Evolutionary conservation across 2,113 vertebrate species (phyloP), one percentile per base, ranked within the genome.

Genomic region (Osmerus mordax): DNA sequence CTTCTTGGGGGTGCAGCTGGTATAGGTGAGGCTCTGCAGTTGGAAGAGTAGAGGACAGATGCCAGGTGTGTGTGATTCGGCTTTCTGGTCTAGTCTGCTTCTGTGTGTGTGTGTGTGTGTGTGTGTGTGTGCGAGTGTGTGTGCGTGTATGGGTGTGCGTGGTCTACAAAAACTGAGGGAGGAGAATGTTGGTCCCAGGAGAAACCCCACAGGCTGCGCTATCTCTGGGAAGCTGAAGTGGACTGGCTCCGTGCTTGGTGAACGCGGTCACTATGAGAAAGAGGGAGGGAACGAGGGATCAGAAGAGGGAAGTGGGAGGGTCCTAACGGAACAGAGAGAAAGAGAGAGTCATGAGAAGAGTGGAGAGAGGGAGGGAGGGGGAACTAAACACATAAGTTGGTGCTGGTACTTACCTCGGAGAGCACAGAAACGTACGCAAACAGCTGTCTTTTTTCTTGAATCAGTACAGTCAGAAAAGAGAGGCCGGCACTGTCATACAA

Each of bases 251-350:
- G 29, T 2, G 74, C 6, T 65, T 65, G 25, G 52, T 77, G 56
- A 83, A 62, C 32, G 71, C 72, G 47, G 73, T 15, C 54, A 69
- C 23, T 61, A 16, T 67, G 70, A 67, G 2, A 25, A 28, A 25
- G 71, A 74, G 82, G 74, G 69, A 29, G 47, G 72, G 77, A 71
- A 64, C 54, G 23, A 21, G 1, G 21, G 67, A 66, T 25, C 2
- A 70, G 67, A 62, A 77, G 71, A 56, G 64, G 55, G n/a, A 72
- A 67, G 73, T 16, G 79, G 82, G 82, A 82, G 84, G 76, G 78
- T 70, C 81, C 71, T 70, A 36, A 36, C 8, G 53, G 11, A 62
- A 28, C 55, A 56, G 66, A 13, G 76, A 47, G 60, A 56, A 5
- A 72, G 67, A 60, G 67, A 21, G 65, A 19, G 21, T 19, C 28